Conservation (phyloP, 2,113 vertebrate species). For the Zingel zingel region DNA sequence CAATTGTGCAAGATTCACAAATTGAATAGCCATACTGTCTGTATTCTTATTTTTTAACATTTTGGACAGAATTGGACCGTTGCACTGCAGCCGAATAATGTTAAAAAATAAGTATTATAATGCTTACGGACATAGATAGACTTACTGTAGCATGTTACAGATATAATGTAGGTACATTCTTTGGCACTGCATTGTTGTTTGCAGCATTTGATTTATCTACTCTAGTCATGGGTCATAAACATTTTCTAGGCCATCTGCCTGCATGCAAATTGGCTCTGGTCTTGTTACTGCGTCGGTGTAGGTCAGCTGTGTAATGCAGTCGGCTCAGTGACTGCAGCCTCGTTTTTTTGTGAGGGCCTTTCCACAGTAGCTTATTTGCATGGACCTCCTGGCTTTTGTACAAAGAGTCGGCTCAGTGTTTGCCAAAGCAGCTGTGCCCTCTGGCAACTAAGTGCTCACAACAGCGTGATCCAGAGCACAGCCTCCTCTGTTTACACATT, state of each 20-base stretch:
- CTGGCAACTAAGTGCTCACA: conserved; percentile 24
- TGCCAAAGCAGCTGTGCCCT: conserved; percentile 73
- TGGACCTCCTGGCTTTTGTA: conserved; percentile 60
- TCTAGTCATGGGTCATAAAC: conserved; percentile 44
- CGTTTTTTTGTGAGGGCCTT: conserved; percentile 37
- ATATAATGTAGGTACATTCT: conserved; percentile 14
- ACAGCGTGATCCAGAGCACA: conserved; percentile 53
- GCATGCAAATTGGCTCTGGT: conserved; percentile 44
- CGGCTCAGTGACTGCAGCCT: conserved; percentile 41
- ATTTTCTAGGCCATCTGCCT: conserved; percentile 48
- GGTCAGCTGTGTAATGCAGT: conserved; percentile 73
- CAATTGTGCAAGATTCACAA: background rate
- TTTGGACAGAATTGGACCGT: background rate
- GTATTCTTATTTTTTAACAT: background rate
- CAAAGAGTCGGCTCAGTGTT: conserved; percentile 61
- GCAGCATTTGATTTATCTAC: conserved; percentile 27
- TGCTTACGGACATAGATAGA: background rate
- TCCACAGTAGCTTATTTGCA: conserved; percentile 60
- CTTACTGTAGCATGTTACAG: background rate
- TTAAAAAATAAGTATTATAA: background rate
- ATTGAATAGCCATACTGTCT: background rate
- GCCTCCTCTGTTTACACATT: conserved; percentile 44
- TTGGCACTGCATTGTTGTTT: conserved; percentile 10
- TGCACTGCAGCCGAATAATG: background rate
- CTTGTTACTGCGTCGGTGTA: conserved; percentile 40